phyloP scores from a whole-genome alignment of 2,888 invertebrate genomes.

The Meghimatium bilineatum region DNA sequence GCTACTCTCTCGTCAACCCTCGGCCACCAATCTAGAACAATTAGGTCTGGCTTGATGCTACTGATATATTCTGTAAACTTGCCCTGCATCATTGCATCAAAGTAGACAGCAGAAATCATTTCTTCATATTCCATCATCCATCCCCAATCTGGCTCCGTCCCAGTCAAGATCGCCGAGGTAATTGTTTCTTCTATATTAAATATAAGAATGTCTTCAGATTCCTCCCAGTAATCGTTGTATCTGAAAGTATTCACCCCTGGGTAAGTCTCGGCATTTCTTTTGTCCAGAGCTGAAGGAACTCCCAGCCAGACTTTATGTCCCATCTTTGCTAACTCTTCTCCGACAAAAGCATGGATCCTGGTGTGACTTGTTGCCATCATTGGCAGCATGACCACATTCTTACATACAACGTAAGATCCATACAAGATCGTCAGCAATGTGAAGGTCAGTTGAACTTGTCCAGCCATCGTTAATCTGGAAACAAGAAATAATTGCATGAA shows the following conservation, averaged over 20 bases:
- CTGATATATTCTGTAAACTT: slow-evolving; percentile 4
- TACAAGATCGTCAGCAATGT: background rate
- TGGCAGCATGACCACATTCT: slow-evolving; percentile 16
- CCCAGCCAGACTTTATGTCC: background rate
- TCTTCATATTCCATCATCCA: background rate
- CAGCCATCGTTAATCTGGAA: background rate
- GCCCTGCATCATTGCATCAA: background rate
- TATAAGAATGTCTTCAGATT: background rate
- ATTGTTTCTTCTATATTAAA: background rate
- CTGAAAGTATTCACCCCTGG: slow-evolving; percentile 4
- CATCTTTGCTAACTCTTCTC: slow-evolving; percentile 9
- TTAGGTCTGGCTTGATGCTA: background rate
- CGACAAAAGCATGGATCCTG: slow-evolving; percentile 1
- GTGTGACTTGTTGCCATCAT: slow-evolving; percentile 3
- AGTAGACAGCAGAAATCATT: background rate
- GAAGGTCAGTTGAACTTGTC: background rate
- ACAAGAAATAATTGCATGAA: background rate
- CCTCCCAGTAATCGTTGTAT: background rate
- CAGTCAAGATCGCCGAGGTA: background rate
- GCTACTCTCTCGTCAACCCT: background rate
- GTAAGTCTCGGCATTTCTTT: background rate
- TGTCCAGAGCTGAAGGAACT: background rate
- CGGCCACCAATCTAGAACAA: slow-evolving; percentile 1
- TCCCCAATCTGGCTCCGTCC: background rate
- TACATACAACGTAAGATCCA: background rate